Conservation (phyloP, 2,888 invertebrate species). For the Pasiphila rectangulata region DNA sequence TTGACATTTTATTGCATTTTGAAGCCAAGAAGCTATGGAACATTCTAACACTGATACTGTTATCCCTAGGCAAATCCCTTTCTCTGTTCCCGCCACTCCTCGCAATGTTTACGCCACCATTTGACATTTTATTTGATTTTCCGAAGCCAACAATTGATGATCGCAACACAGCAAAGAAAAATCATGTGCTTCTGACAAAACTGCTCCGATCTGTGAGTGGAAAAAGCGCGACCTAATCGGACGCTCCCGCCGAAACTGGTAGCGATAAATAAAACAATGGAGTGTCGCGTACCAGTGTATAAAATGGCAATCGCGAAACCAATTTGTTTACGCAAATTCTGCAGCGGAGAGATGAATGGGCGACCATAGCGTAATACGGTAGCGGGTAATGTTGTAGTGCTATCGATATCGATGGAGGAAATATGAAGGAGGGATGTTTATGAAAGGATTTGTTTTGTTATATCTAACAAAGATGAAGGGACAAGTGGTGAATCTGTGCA, state of each 20-base stretch:
- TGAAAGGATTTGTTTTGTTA: neutral
- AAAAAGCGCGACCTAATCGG: conserved; percentile 79
- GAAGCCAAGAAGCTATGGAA: no score
- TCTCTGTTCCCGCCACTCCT: no score
- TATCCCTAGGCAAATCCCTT: no score
- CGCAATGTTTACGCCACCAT: no score
- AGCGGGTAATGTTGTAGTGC: conserved; percentile 61
- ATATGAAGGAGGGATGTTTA: neutral
- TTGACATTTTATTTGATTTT: neutral
- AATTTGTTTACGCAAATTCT: conserved; percentile 82
- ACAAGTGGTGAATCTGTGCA: no score
- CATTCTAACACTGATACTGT: no score
- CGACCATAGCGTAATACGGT: conserved; percentile 77
- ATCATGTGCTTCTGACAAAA: conserved; percentile 67
- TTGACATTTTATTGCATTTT: no score
- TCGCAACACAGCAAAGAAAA: conserved; percentile 34
- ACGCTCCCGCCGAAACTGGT: conserved; percentile 74
- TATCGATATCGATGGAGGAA: conserved; percentile 27
- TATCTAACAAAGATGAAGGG: no score
- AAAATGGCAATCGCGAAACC: conserved; percentile 82
- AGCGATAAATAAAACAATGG: conserved; percentile 80
- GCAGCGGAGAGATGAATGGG: conserved; percentile 79
- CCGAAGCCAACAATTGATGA: conserved; percentile 7
- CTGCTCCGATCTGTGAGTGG: conserved; percentile 68
- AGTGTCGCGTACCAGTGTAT: conserved; percentile 76